Base-by-base conservation (phyloP, 2,888 invertebrate species). In the Thelaira solivaga region DNA sequence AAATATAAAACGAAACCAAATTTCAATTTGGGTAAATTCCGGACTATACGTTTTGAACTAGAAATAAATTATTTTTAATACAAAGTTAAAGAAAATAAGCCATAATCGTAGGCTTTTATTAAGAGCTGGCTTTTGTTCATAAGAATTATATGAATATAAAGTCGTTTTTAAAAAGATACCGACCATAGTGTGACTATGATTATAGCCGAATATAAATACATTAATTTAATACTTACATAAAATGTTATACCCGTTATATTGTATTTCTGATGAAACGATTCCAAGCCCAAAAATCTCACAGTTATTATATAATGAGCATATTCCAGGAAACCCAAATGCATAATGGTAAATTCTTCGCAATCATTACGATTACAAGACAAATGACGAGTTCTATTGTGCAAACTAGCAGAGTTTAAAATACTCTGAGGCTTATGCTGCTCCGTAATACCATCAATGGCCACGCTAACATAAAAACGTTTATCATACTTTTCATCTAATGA, bases 41-140 rank as follows among this genome's bases (percentile, higher is more conserved):
- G 97, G 96, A 89, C 97, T 98, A 90, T 97, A 98, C 2, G 95
- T 97, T 90, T 97, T 97, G 87, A 97, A 97, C 98, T 98, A 91
- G 0, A 78, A 59, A 49, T 39, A 10, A 1, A 20, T 36, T 36
- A 22, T 53, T 7, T 41, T 24, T n/a, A n/a, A 24, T 26, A 2
- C 11, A 20, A 26, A 5, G 11, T n/a, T n/a, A n/a, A n/a, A n/a
- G n/a, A n/a, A n/a, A n/a, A n/a, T n/a, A n/a, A n/a, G n/a, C n/a
- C n/a, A n/a, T n/a, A n/a, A n/a, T n/a, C n/a, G n/a, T n/a, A n/a
- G n/a, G n/a, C n/a, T n/a, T n/a, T n/a, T n/a, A n/a, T n/a, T n/a
- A n/a, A n/a, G n/a, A n/a, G n/a, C n/a, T n/a, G n/a, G n/a, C n/a
- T n/a, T n/a, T n/a, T n/a, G n/a, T n/a, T n/a, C n/a, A n/a, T n/a